Evolutionary conservation across 2,888 invertebrate genomes (phyloP), one percentile per base, ranked within the genome.

Genomic region (Stenolophus ochropezus): DNA sequence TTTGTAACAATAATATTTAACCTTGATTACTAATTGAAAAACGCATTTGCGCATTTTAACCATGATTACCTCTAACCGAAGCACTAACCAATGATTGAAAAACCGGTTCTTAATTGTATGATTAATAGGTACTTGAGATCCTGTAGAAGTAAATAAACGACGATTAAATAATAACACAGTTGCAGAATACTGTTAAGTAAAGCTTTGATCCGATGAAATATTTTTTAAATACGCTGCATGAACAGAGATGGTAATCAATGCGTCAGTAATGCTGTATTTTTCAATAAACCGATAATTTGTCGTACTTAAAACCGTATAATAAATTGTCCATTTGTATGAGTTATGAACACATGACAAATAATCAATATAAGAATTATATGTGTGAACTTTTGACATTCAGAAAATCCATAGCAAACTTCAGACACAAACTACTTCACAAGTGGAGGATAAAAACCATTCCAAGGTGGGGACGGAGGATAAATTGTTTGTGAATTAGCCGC

Each of bases 401-500:
- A 4, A 61, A 61, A 42, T 42, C 33, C 11, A 42, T 42, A 42
- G 11, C 2, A 42, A 42, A 8, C 8, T 1, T 42, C 8, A 42
- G 6, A 33, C 8, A 33, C 33, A 33, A 33, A 33, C 33, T 33
- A 42, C 33, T 42, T 42, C 11, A 42, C 33, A 42, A 42, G 33
- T 8, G 21, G 16, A 8, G 6, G n/a, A 61, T 25, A 21, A 61
- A 21, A 21, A 14, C 71, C 18, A 33, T 6, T 18, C 23, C 4
- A 61, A 14, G 18, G 11, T 51, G 71, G 71, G 14, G 33, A 51
- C 65, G 42, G 65, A 25, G 8, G 51, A 53, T 71, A 79, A 79
- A 53, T 79, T 79, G 71, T 79, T 71, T 56, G 27, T 16, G 56
- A 79, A 79, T 79, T 79, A 71, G 33, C 56, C 49, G 53, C 47